These are phyloP conservation scores for Paracentrotus lividus DNA, from an alignment of 53 echinoderm and acorn worm species.

Conservation along the genomic window DNA sequence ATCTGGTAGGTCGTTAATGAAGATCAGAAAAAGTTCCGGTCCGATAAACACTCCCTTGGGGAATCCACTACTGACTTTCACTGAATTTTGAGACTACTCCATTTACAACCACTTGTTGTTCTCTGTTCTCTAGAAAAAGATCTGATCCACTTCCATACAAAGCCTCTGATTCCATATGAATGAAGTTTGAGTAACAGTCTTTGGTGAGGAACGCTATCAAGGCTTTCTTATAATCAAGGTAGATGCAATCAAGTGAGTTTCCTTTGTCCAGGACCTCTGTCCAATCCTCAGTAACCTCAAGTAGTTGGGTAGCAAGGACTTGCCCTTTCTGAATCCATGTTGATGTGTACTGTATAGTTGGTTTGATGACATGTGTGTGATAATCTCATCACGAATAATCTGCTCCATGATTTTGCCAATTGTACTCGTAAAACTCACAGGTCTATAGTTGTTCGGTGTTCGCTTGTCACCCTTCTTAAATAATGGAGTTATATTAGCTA, in stretches of 20 bases:
- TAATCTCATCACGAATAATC: neutral
- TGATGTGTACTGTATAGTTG: neutral
- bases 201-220: conserved; percentile 67
- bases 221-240: conserved; percentile 60
- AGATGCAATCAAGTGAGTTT: neutral
- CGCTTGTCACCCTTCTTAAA: too few species aligned
- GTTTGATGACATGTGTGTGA: neutral
- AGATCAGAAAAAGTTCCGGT: conserved; percentile 66
- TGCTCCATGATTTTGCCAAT: neutral
- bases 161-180: conserved; percentile 63
- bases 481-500: too few species aligned
- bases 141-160: conserved; percentile 54
- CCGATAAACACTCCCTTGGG: conserved; percentile 68
- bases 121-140: conserved; percentile 56
- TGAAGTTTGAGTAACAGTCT: conserved; percentile 51
- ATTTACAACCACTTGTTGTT: conserved; percentile 66
- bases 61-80: conserved; percentile 54
- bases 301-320: neutral
- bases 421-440: too few species aligned
- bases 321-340: neutral
- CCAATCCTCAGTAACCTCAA: neutral
- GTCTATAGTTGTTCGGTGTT: too few species aligned
- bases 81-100: conserved; percentile 36
- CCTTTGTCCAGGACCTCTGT: neutral
- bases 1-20: conserved; percentile 67